A percentile compares a stretch with the other conserved stretches of the same genome.
These are phyloP conservation scores for Sarcophaga rosellei DNA, from an alignment of 2,888 invertebrate genomes.

Conservation along the genomic window DNA sequence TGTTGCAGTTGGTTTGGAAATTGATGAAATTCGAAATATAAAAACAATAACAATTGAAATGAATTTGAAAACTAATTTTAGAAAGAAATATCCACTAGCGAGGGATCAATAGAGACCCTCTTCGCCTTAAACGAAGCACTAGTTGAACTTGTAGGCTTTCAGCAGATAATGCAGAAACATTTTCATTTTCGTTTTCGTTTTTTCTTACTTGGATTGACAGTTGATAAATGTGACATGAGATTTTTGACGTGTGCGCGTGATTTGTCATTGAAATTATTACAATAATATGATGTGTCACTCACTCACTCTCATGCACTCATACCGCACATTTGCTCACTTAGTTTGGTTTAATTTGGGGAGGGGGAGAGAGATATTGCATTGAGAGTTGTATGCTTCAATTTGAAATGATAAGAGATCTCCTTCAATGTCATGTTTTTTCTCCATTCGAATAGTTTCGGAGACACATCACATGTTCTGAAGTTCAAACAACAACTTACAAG, in stretches of 20 bases:
- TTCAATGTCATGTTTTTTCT: slow-evolving; percentile 20
- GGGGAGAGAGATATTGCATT: slow-evolving; percentile 24
- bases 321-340: no score
- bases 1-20: slow-evolving; percentile 76
- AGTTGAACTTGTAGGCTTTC: slow-evolving; percentile 65
- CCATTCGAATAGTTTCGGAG: slow-evolving; percentile 43
- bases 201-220: slow-evolving; percentile 73
- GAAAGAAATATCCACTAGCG: slow-evolving; percentile 57
- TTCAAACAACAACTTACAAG: slow-evolving; percentile 43
- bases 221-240: slow-evolving; percentile 78
- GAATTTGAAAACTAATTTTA: slow-evolving; percentile 79
- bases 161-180: neutral
- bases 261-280: slow-evolving; percentile 80
- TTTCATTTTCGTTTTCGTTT: slow-evolving; percentile 33
- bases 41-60: slow-evolving; percentile 63
- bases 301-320: neutral
- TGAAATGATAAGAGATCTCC: slow-evolving; percentile 49
- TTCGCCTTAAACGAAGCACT: neutral
- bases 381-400: slow-evolving; percentile 14
- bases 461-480: slow-evolving; percentile 43
- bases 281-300: slow-evolving; percentile 68
- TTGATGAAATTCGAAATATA: slow-evolving; percentile 79
- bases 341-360: neutral
- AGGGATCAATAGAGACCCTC: slow-evolving; percentile 50
- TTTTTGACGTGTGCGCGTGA: slow-evolving; percentile 80